Conservation (phyloP, 2,113 vertebrate species). For the Amazona guildingii region DNA sequence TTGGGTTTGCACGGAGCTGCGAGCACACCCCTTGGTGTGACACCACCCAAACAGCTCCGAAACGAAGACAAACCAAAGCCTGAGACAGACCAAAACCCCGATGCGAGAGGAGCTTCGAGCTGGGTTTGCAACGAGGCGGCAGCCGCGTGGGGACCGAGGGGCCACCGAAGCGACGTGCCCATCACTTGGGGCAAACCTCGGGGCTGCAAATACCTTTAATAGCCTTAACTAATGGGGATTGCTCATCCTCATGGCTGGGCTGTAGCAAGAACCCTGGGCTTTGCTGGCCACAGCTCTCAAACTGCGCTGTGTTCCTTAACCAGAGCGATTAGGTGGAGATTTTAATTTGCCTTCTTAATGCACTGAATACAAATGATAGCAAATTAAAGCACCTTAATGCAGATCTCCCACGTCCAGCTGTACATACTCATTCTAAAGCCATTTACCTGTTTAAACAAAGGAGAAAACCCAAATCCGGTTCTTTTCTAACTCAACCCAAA, state of each 20-base stretch:
- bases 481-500: neutral
- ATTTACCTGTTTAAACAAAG: neutral
- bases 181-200: fast-evolving
- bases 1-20: neutral
- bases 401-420: constrained; percentile 38
- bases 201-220: neutral
- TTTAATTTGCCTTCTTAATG: constrained; percentile 37
- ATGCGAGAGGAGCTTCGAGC: neutral
- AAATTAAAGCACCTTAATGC: constrained; percentile 67
- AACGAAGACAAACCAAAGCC: neutral
- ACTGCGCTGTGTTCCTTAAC: neutral
- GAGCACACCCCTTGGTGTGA: neutral
- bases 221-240: neutral
- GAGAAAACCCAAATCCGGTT: neutral
- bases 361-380: constrained; percentile 56
- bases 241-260: neutral
- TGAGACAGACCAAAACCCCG: neutral
- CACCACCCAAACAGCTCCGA: neutral
- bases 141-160: neutral
- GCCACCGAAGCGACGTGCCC: neutral
- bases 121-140: neutral
- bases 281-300: neutral
- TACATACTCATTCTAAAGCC: constrained; percentile 36
- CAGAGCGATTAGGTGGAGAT: neutral
- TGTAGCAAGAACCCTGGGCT: neutral